These are phyloP conservation scores for Darwinula stevensoni DNA, from an alignment of 2,888 invertebrate genomes.

Conservation along the genomic window DNA sequence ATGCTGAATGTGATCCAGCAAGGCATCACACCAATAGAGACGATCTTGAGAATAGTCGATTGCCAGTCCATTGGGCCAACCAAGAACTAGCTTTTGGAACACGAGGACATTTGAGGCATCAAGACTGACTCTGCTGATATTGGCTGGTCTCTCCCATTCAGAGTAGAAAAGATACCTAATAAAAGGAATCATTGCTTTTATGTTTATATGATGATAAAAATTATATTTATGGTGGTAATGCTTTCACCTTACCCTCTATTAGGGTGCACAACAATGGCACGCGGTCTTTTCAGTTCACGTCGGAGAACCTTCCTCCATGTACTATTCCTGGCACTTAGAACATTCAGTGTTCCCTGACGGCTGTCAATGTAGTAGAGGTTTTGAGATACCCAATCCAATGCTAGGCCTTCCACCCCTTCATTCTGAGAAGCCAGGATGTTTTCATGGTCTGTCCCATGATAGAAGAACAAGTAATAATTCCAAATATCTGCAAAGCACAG, in stretches of 20 bases:
- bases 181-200: too few species aligned
- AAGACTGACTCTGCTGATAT: conserved; percentile 67
- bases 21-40: conserved; percentile 89
- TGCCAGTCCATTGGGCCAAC: conserved; percentile 90
- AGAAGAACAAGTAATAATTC: too few species aligned
- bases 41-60: conserved; percentile 65
- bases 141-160: conserved; percentile 86
- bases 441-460: conserved; percentile 27
- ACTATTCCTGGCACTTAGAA: conserved; percentile 57
- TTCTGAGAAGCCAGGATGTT: conserved; percentile 83
- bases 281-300: conserved; percentile 61
- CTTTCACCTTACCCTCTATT: conserved; percentile 33
- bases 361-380: conserved; percentile 87
- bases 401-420: conserved; percentile 82
- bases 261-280: conserved; percentile 89
- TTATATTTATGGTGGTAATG: not conserved
- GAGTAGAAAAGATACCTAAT: conserved; percentile 56
- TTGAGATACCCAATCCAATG: conserved; percentile 83
- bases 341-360: conserved; percentile 72
- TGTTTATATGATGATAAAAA: not conserved
- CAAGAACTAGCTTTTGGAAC: conserved; percentile 64
- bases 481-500: too few species aligned
- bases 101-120: conserved; percentile 64
- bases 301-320: conserved; percentile 51
- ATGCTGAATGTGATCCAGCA: conserved; percentile 83